Evolutionary conservation across 2,113 vertebrate species (phyloP), one percentile per base, ranked within the genome.

Genomic region (Melanerpes formicivorus): DNA sequence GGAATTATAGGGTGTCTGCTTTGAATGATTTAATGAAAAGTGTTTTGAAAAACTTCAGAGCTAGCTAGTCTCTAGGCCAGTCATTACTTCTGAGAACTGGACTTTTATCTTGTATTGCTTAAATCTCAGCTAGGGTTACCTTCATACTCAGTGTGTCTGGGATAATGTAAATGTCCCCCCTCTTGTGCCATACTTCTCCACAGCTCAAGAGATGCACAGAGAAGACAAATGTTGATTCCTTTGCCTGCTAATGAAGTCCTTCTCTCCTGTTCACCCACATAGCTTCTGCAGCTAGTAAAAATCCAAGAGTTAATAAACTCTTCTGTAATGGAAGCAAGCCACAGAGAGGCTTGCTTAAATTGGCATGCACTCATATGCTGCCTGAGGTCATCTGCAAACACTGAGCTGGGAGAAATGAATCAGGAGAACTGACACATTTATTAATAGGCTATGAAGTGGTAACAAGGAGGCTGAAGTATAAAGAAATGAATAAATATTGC

Each of bases 401-500:
- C 48, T 48, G 75, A 77, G 65, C 56, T 84, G 82, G 80, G 83
- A 93, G 65, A 91, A 93, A 87, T 0, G 2, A 56, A 74, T 89
- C 37, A 67, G 75, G 23, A 84, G 87, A 86, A 93, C 14, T 37
- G 66, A 80, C 80, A 56, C 62, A 87, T 92, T 87, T 95, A 95
- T 94, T 92, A 94, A 96, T 94, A 93, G 92, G 80, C 50, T 90
- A 82, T 84, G 82, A 95, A 91, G 85, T 74, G 66, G 77, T 80
- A 96, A 93, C 70, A 83, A 87, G 83, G 64, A 90, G 54, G 42
- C 60, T 82, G 83, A 93, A 94, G 70, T 80, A 85, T 71, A 64
- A 92, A 78, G 64, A 88, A 90, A 91, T 58, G 5, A 85, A 96
- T 91, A 89, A 95, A 92, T 93, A 90, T 69, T 95, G 60, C 86